Base-by-base conservation (phyloP, 2,888 invertebrate genomes). In the Agonopterix heracliana region DNA sequence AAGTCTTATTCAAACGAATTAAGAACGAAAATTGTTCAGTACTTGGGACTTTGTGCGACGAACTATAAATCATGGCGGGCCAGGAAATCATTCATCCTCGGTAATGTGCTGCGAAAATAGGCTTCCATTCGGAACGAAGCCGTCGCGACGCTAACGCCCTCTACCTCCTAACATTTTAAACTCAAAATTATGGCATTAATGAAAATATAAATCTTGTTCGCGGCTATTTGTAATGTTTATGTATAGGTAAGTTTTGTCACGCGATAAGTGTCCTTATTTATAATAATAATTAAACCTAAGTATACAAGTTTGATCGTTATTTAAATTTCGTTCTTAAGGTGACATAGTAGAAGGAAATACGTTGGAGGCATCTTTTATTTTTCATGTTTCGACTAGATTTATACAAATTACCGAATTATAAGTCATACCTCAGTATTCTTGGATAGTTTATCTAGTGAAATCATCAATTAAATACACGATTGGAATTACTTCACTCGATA, bases 101-200 rank as follows among this genome's bases (percentile, higher is more conserved):
- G 76, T 87, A 87, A 86, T 86, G 84, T 85, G 81, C 84, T 81
- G 87, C 85, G 82, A 86, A 86, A 86, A 87, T 84, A 82, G 80
- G 81, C 85, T 87, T 84, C 83, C 73, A 81, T 71, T 76, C 67
- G 69, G 68, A 64, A 68, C 74, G 66, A 62, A 65, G 13, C 52
- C 54, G 57, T 60, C 56, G 69, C 71, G 68, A 68, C 69, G 70
- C 71, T 67, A 68, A 73, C 78, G 77, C 78, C 78, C 77, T 71
- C 71, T 69, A 69, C 68, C 26, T 74, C 74, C 74, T 74, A 78
- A 81, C 78, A 74, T 71, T 76, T 74, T 71, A 74, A 74, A 72
- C 70, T 68, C 69, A 74, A 78, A 76, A 71, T 66, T 71, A 72
- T 66, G 64, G 68, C 67, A 61, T 68, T 73, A 81, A 79, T 81